phyloP scores from a whole-genome alignment of 2,888 invertebrate species.

The Sthenelais limicola region DNA sequence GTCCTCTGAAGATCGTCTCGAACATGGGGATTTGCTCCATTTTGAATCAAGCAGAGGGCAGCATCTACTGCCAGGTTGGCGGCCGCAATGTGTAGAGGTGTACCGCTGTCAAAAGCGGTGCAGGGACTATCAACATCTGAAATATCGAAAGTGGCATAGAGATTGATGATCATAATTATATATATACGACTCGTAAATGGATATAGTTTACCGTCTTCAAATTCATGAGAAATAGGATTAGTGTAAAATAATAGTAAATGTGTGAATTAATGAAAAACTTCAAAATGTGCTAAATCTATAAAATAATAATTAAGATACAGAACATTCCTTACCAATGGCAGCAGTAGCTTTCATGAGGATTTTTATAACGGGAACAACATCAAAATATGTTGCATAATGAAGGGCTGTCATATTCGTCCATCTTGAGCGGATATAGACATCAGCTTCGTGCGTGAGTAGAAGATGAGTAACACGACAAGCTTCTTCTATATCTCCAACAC shows the following conservation, averaged over 20 bases:
- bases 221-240: no score
- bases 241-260: no score
- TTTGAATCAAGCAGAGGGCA: conserved; percentile 70
- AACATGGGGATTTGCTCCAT: conserved; percentile 69
- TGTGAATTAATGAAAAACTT: no score
- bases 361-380: conserved; percentile 73
- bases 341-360: conserved; percentile 63
- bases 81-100: conserved; percentile 74
- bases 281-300: no score
- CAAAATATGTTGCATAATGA: conserved; percentile 75
- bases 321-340: conserved; percentile 36
- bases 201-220: no score
- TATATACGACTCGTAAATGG: no score
- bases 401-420: conserved; percentile 75
- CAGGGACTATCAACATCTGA: conserved; percentile 73
- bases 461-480: conserved; percentile 63
- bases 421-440: conserved; percentile 72
- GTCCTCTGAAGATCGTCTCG: conserved; percentile 66
- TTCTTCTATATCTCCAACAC: conserved; percentile 70
- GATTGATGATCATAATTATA: no score
- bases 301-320: no score
- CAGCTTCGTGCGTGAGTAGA: conserved; percentile 66
- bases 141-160: conserved; percentile 36
- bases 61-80: conserved; percentile 73
- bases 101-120: conserved; percentile 74